These are phyloP conservation scores for Nipponia nippon DNA, from an alignment of 2,113 vertebrate genomes.

Conservation along the genomic window DNA sequence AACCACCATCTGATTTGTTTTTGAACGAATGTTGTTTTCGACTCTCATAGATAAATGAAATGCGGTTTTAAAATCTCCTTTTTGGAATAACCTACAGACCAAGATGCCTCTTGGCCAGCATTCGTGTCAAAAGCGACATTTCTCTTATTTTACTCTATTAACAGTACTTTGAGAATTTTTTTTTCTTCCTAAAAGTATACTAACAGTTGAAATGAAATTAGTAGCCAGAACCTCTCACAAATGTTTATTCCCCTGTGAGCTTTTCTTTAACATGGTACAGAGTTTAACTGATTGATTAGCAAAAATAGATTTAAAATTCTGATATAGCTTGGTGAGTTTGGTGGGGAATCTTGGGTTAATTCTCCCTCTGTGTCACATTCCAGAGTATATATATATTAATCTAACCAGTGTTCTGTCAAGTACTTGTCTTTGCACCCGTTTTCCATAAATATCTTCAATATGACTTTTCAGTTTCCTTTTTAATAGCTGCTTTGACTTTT, in stretches of 20 bases:
- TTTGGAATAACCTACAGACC: background rate
- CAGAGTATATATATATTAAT: background rate
- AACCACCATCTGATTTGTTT: background rate
- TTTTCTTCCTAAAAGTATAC: background rate
- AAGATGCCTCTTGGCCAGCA: background rate
- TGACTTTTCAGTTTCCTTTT: background rate
- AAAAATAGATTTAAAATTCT: background rate
- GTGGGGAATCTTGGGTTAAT: background rate
- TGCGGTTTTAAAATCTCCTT: background rate
- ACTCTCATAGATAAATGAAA: background rate
- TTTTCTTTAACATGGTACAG: background rate
- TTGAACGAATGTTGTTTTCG: background rate
- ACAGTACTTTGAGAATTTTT: background rate
- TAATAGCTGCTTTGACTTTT: background rate
- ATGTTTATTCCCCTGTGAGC: background rate
- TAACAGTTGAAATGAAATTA: background rate
- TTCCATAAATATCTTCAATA: background rate
- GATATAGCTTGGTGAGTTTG: fast-evolving
- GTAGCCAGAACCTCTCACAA: background rate
- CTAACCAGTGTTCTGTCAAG: background rate
- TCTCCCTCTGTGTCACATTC: background rate
- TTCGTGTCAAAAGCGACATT: background rate
- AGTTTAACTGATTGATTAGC: background rate
- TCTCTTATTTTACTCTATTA: background rate
- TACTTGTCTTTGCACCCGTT: background rate